A percentile compares a stretch with the other conserved stretches of the same genome.
phyloP scores from a whole-genome alignment of 2,797 vertebrate genomes.

The Pseudochirops corinnae region DNA sequence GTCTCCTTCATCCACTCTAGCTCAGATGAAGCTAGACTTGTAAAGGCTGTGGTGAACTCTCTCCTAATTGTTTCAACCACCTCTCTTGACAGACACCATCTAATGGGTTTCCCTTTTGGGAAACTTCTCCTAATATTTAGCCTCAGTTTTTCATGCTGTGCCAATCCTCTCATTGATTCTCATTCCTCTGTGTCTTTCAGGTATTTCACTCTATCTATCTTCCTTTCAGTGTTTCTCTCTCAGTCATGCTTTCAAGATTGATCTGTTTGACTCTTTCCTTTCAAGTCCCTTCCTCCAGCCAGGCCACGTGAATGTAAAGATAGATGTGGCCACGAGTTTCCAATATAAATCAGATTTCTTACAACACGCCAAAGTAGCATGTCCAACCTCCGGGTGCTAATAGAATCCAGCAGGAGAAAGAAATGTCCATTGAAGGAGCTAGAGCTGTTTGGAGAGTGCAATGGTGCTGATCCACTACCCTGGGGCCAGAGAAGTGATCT shows the following conservation, averaged over 20 bases:
- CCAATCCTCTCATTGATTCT: neutral
- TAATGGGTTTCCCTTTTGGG: neutral
- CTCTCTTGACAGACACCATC: neutral
- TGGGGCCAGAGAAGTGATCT: constrained; percentile 80
- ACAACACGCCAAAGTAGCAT: constrained; percentile 79
- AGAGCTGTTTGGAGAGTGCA: constrained; percentile 79
- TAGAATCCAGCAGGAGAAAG: constrained; percentile 83
- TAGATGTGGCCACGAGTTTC: constrained; percentile 65
- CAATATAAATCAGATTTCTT: constrained; percentile 82
- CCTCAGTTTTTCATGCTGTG: neutral
- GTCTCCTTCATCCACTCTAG: neutral
- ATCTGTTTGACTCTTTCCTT: neutral
- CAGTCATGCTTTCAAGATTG: neutral
- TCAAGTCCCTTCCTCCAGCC: constrained; percentile 28
- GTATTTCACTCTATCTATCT: neutral
- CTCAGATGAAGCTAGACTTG: neutral
- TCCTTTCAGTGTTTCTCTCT: neutral
- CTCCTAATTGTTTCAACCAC: neutral
- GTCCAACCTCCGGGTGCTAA: constrained; percentile 82
- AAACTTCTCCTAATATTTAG: neutral
- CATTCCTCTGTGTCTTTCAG: neutral
- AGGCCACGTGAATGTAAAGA: constrained; percentile 68
- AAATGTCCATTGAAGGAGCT: constrained; percentile 75
- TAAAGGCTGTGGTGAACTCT: neutral
- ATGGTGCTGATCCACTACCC: constrained; percentile 81